Evolutionary conservation across 2,113 vertebrate genomes (phyloP).

Genomic region (Urocynchramus pylzowi): DNA sequence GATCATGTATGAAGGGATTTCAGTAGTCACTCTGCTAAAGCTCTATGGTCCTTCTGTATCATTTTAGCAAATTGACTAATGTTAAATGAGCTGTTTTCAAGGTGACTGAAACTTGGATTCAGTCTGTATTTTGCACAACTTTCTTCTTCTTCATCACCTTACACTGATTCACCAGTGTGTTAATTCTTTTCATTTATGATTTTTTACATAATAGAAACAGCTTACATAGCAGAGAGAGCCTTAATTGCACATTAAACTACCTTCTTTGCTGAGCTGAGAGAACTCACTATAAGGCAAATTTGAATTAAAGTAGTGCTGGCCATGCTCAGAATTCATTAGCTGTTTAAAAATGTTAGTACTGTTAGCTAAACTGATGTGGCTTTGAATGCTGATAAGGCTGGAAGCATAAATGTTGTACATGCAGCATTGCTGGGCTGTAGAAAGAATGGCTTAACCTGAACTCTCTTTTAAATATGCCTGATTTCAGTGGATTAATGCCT

Average conservation of each 20-base stretch:
- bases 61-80: neutral
- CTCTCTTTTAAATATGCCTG: neutral
- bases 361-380: neutral
- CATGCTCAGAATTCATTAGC: slow-evolving; percentile 3
- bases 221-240: neutral
- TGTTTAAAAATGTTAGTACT: neutral
- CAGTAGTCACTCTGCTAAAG: neutral
- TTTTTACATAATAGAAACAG: neutral
- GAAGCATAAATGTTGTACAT: neutral
- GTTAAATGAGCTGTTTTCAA: neutral
- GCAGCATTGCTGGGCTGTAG: neutral
- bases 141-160: neutral
- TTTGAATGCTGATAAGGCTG: neutral
- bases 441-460: neutral
- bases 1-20: neutral
- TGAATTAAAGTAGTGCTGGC: neutral
- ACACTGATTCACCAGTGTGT: neutral
- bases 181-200: neutral
- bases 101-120: neutral
- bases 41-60: neutral
- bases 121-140: neutral
- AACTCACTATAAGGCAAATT: neutral
- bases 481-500: neutral
- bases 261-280: neutral
- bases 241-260: neutral